Base-by-base conservation (phyloP, 2,888 invertebrate genomes). In the Ypsolopha sequella region DNA sequence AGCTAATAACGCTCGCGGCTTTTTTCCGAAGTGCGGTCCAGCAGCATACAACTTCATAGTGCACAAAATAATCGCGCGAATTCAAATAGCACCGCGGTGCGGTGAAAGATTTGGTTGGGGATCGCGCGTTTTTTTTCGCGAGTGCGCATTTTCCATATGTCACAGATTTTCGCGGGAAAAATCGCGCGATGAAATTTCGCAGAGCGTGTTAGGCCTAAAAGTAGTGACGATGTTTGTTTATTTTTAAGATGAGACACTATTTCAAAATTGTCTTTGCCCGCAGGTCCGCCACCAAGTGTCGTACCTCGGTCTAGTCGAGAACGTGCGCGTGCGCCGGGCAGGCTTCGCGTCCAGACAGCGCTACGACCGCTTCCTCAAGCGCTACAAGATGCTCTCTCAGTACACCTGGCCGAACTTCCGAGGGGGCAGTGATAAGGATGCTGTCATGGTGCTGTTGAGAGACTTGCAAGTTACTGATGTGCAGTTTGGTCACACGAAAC, bases 391-490 rank as follows among this genome's bases (percentile, higher is more conserved):
- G 95, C 93, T 98, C 60, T 95, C 95, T 0, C 93, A 94, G 69
- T 93, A 93, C 77, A 99, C 98, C 2, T 99, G 99, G 99, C 99
- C 99, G 38, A 98, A 97, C 84, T 98, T 93, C 88, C 91, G 92
- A 53, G 91, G 92, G 6, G 92, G 91, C 51, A 87, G 80, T 51
- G 93, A 93, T 60, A 90, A 90, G 65, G 96, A 97, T 57, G 98
- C 96, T 1, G 95, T 95, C 3, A 88, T 91, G 68, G 93, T 93
- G 55, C 90, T 99, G 55, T 90, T 98, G 59, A 89, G 94, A 48
- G 95, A 96, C 60, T 89, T 93, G 63, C 90, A 91, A 41, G 75
- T 90, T 2, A 82, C 91, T 38, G 98, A 99, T 69, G 97, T 97
- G 14, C 95, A 95, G 74, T 98, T 94, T 68, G 99, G 99, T 10